A percentile compares a stretch with the other conserved stretches of the same genome.
Conservation (phyloP, 2,888 invertebrate species). For the Lithophane ornitopus region DNA sequence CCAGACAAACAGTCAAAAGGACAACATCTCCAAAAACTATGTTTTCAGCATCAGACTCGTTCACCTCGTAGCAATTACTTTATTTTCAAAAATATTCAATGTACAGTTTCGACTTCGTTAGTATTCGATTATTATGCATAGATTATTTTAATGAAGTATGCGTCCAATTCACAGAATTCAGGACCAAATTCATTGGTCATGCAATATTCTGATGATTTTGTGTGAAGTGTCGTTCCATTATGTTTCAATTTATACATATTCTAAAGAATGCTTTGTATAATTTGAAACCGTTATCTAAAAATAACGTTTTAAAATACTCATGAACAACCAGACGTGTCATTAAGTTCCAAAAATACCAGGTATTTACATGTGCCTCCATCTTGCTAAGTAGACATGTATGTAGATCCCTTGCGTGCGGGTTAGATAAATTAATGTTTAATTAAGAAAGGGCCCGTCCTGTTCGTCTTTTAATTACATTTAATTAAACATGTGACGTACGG, state of each 20-base stretch:
- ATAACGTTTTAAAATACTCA: not conserved
- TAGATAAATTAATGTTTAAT: slow-evolving; percentile 67
- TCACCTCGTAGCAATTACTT: too few species aligned
- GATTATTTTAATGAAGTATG: not conserved
- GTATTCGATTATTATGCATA: too few species aligned
- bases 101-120: too few species aligned
- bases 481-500: slow-evolving; percentile 57
- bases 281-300: not conserved
- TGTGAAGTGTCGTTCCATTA: not conserved
- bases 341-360: slow-evolving; percentile 21
- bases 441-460: slow-evolving; percentile 65
- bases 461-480: slow-evolving; percentile 65
- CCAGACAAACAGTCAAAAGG: too few species aligned
- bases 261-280: not conserved
- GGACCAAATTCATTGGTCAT: not conserved
- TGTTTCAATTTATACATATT: not conserved
- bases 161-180: not conserved
- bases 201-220: too few species aligned
- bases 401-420: slow-evolving; percentile 34
- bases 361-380: slow-evolving; percentile 7
- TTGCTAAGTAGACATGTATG: slow-evolving; percentile 40
- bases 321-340: not conserved
- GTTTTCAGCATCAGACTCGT: too few species aligned
- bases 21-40: too few species aligned
- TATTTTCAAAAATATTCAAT: too few species aligned